Conservation (phyloP, 2,888 invertebrate genomes). For the Ectemnius lituratus region DNA sequence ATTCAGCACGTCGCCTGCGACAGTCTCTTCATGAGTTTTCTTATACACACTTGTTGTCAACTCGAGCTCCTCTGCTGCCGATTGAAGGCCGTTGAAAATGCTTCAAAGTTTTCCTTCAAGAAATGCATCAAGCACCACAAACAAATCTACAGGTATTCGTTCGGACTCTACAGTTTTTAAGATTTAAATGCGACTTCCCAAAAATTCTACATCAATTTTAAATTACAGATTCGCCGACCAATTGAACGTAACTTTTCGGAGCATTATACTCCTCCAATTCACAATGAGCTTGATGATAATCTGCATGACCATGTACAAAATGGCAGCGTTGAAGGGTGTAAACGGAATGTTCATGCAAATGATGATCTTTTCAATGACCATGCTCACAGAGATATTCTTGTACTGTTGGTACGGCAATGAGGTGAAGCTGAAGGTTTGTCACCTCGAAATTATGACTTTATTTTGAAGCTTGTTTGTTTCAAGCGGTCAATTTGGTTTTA, state of each 20-base stretch:
- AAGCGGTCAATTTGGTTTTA: not conserved
- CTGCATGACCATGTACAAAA: constrained; percentile 34
- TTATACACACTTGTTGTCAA: constrained; percentile 35
- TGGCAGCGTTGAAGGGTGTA: not conserved
- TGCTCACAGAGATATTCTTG: constrained; percentile 59
- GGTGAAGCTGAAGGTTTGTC: constrained; percentile 44
- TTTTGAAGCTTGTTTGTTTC: not conserved
- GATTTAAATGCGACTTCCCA: not conserved
- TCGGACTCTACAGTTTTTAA: too few relatives aligned
- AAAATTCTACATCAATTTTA: not conserved
- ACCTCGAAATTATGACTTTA: not conserved
- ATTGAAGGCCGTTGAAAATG: constrained; percentile 7
- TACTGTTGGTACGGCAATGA: constrained; percentile 67
- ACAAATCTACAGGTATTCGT: constrained; percentile 38
- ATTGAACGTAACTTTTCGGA: constrained; percentile 29
- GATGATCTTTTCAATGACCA: constrained; percentile 14
- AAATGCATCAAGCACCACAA: constrained; percentile 30
- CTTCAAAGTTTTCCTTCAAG: not conserved
- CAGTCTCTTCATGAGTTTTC: constrained; percentile 32
- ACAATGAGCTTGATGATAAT: constrained; percentile 21
- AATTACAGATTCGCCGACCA: constrained; percentile 15
- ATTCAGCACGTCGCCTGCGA: constrained; percentile 39
- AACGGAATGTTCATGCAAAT: not conserved
- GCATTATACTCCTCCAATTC: constrained; percentile 36
- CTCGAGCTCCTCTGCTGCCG: constrained; percentile 45